Percentiles rank a stretch among this genome's conserved stretches.
phyloP scores from a whole-genome alignment of 92 coral and sea anemone genomes.

The Anthopleura xanthogrammica region DNA sequence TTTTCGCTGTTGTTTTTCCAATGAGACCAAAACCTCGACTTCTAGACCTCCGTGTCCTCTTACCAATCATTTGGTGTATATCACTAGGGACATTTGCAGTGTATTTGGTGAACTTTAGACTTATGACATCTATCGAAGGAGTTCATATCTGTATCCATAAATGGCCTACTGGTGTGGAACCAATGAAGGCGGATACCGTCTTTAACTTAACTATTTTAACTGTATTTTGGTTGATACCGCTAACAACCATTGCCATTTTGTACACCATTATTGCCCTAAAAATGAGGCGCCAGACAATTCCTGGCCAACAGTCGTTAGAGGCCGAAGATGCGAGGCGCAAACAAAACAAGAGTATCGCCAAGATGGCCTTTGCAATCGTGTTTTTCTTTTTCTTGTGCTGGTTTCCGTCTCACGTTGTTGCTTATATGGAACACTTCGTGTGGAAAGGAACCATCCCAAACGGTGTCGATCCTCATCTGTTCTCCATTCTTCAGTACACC shows the following conservation, averaged over 20 bases:
- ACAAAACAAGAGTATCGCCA: neutral
- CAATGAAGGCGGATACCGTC: neutral
- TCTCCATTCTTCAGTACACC: neutral
- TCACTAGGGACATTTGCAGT: constrained; percentile 5
- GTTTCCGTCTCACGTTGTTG: neutral
- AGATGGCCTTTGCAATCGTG: constrained; percentile 4
- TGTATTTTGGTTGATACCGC: neutral
- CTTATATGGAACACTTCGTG: neutral
- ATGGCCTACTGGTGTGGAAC: constrained; percentile 14
- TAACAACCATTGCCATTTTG: neutral
- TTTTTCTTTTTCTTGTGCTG: neutral
- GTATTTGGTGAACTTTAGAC: neutral
- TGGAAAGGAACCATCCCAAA: neutral
- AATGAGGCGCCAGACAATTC: constrained; percentile 1
- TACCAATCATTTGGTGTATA: constrained; percentile 5
- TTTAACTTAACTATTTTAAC: neutral
- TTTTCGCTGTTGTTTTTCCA: constrained; percentile 33
- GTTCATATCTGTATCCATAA: neutral
- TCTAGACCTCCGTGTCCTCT: constrained; percentile 9
- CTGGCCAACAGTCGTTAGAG: constrained; percentile 2
- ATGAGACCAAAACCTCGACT: constrained; percentile 8
- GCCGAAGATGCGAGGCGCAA: neutral
- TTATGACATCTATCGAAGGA: neutral
- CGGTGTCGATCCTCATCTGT: neutral
- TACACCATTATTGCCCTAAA: constrained; percentile 3